Conservation (phyloP, 1,140 invertebrate genomes). For the Penaeus chinensis region DNA sequence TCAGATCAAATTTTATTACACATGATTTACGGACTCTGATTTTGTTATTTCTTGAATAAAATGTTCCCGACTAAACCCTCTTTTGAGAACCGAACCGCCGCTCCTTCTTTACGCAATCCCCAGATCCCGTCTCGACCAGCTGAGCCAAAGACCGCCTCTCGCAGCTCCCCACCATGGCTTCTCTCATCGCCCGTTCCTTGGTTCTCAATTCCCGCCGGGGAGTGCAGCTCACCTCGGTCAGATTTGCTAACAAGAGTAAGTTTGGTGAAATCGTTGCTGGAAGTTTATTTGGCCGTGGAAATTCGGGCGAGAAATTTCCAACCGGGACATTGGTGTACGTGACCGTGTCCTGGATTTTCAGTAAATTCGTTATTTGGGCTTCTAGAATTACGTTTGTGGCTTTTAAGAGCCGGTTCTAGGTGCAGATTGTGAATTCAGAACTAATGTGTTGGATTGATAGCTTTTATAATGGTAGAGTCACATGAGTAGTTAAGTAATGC, state of each 20-base stretch:
- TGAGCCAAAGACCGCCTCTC: no score
- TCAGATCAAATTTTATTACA: no score
- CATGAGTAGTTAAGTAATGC: neutral
- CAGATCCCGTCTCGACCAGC: no score
- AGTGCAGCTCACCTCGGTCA: constrained; percentile 1
- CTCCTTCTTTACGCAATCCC: no score
- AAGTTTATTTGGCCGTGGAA: neutral
- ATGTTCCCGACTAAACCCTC: no score
- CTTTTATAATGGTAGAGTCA: neutral
- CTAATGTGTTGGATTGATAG: no score
- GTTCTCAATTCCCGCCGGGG: neutral
- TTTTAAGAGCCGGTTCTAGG: no score
- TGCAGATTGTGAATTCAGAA: no score
- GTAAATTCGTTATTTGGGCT: neutral
- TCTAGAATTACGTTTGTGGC: neutral
- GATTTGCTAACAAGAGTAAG: constrained; percentile 26
- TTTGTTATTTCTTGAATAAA: no score
- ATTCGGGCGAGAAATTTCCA: neutral
- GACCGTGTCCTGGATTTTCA: neutral
- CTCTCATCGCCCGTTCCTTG: constrained; percentile 10
- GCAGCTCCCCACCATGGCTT: neutral
- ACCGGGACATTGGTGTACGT: neutral
- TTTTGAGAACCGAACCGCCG: no score
- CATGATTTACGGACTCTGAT: no score
- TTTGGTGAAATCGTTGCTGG: neutral